Base-by-base conservation (phyloP, 2,888 invertebrate species). In the Phymatocera aterrima region DNA sequence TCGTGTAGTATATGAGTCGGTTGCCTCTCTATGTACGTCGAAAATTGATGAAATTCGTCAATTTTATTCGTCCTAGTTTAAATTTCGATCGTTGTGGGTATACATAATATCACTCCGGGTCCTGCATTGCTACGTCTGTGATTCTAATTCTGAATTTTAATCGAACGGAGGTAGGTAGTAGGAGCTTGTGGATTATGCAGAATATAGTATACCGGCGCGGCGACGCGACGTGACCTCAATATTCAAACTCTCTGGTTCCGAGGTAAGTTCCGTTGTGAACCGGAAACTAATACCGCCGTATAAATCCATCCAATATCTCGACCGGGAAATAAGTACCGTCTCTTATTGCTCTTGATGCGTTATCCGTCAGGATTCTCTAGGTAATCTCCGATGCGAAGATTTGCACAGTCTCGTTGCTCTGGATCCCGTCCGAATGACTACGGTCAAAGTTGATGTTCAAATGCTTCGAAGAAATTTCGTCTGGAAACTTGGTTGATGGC, bases 231-330 rank as follows among this genome's bases (percentile, higher is more conserved):
- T 51, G 72, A 72, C 72, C 43, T 72, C 72, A 72, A 51, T 68
- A 24, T 28, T 51, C n/a, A n/a, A n/a, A 21, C 48, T 31, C 1
- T 72, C 1, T 21, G 34, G 51, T 72, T 48, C 51, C n/a, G 18
- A 72, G 43, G 28, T 48, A 18, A 34, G 48, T 72, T 72, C 72
- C 72, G 72, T 43, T 72, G 18, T 51, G 28, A 34, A 72, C 34
- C 72, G 72, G 72, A 72, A 72, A 72, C 72, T 51, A 72, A 72
- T 72, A 72, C 72, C 72, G 51, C 51, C 18, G n/a, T 2, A 37
- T 31, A 34, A 72, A 34, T 51, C 72, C 72, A 3, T 51, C 48
- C 31, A 51, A 51, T 51, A 72, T 51, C 51, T 34, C 51, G 8
- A 48, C 28, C 48, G 48, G 72, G 48, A 51, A 21, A 72, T 51